Percentiles rank a stretch among this genome's conserved stretches.
These are phyloP conservation scores for Halcyon leucocephala DNA, from an alignment of 2,797 vertebrate genomes.

Conservation along the genomic window DNA sequence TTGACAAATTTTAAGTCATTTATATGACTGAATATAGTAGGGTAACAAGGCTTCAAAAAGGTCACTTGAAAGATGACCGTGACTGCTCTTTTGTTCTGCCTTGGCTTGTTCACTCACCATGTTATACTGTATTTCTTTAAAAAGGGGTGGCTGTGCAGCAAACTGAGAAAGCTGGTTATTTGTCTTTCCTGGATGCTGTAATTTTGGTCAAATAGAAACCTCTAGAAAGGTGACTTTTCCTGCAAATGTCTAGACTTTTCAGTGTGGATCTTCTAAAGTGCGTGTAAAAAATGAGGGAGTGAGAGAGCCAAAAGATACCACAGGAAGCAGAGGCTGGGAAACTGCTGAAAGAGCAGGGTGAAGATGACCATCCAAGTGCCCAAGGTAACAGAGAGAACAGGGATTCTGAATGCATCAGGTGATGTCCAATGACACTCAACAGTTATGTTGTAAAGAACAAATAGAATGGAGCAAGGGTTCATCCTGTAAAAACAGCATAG, in stretches of 20 bases:
- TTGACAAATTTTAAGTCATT: neutral
- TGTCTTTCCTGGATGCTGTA: neutral
- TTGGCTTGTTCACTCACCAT: neutral
- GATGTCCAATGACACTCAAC: neutral
- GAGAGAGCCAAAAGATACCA: neutral
- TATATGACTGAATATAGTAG: neutral
- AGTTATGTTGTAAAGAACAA: neutral
- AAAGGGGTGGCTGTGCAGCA: neutral
- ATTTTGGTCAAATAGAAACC: neutral
- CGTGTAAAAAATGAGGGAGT: neutral
- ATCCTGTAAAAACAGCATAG: neutral
- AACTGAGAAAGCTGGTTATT: neutral
- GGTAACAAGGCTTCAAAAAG: neutral
- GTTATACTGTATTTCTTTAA: neutral
- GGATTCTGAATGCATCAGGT: neutral
- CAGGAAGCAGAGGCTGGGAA: neutral
- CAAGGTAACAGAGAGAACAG: neutral
- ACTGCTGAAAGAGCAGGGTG: neutral
- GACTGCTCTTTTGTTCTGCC: rapidly evolving
- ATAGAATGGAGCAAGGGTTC: neutral
- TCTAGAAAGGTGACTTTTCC: neutral
- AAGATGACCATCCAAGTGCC: neutral
- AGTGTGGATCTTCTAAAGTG: neutral
- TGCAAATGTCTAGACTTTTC: neutral
- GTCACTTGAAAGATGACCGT: neutral